phyloP scores from a whole-genome alignment of 2,113 vertebrate genomes.

The Turnix velox region DNA sequence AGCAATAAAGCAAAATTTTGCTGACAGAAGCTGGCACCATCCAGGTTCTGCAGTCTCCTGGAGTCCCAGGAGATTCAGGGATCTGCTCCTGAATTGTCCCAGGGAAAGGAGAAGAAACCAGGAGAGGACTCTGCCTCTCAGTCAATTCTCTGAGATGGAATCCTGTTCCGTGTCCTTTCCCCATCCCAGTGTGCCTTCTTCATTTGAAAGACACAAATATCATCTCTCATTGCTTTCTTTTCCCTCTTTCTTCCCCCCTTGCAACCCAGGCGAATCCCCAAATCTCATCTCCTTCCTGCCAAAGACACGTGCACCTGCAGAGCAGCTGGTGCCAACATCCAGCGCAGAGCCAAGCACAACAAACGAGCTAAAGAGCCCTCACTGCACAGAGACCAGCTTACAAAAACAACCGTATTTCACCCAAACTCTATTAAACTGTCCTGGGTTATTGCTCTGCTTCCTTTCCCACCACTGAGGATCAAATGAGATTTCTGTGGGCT shows the following conservation, averaged over 20 bases:
- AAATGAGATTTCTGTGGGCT: conserved; percentile 51
- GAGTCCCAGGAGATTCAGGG: not conserved
- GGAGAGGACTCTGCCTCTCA: not conserved
- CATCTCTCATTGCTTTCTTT: not conserved
- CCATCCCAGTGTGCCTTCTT: not conserved
- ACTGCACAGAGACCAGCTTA: conserved; percentile 57
- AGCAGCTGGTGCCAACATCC: conserved; percentile 60
- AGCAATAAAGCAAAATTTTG: not conserved
- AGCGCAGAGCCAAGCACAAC: conserved; percentile 58
- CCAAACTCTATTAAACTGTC: conserved; percentile 63
- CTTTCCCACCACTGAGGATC: conserved; percentile 64
- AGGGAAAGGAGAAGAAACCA: not conserved
- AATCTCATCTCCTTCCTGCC: conserved; percentile 60
- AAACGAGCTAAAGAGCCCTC: conserved; percentile 61
- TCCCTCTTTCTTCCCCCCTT: not conserved
- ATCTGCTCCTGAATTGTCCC: not conserved
- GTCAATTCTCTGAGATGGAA: fast-evolving
- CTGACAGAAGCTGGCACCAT: not conserved
- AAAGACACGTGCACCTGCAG: conserved; percentile 61
- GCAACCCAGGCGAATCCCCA: conserved; percentile 43
- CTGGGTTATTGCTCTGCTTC: conserved; percentile 47
- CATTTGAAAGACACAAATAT: not conserved
- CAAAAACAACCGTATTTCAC: conserved; percentile 67
- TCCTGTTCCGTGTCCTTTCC: not conserved
- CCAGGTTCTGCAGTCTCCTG: not conserved